A percentile compares a stretch with the other conserved stretches of the same genome.
Conservation (phyloP, 2,113 vertebrate genomes). For the Tyrannus savana region DNA sequence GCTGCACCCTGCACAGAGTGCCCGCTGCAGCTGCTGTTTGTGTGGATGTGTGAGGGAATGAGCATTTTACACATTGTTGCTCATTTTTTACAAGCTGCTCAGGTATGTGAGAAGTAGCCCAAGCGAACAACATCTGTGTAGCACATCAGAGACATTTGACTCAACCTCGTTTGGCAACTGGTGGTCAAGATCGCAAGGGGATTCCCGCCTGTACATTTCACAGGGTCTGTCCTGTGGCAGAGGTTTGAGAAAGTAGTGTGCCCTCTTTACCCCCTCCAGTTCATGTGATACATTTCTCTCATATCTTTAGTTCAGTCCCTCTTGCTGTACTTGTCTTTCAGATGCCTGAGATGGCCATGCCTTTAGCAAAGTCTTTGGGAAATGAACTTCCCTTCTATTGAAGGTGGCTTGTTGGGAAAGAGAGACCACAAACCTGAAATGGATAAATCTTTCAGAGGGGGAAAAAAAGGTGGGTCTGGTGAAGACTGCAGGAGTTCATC, state of each 20-base stretch:
- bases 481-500: not conserved
- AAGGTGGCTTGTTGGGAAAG: not conserved
- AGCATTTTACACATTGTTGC: not conserved
- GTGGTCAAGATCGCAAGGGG: not conserved
- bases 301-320: not conserved
- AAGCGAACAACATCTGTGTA: not conserved
- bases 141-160: not conserved
- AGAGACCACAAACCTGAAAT: not conserved
- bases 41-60: accelerated
- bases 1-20: not conserved
- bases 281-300: not conserved
- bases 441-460: not conserved
- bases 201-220: not conserved
- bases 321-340: not conserved
- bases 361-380: not conserved
- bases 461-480: not conserved
- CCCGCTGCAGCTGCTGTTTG: not conserved
- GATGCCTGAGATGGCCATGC: not conserved
- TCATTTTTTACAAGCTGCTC: not conserved
- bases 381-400: accelerated
- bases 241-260: not conserved
- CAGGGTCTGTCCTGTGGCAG: not conserved
- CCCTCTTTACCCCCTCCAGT: not conserved
- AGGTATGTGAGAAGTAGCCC: not conserved
- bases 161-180: not conserved